Conservation (phyloP, 2,888 invertebrate species). For the Drosophila neutralis region DNA sequence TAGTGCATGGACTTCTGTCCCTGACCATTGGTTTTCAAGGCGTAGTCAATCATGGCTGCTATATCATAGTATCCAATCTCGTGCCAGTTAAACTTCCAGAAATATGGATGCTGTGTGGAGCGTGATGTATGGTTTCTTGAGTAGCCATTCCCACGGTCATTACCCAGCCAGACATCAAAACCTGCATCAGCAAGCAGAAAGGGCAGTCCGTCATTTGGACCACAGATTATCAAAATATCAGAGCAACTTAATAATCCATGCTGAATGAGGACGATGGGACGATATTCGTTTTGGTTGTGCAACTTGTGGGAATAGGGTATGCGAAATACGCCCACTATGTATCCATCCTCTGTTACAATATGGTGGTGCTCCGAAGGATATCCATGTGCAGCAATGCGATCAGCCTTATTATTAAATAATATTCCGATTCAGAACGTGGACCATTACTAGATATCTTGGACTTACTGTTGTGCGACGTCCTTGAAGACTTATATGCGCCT, state of each 20-base stretch:
- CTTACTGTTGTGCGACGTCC: conserved; percentile 56
- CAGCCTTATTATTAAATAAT: conserved; percentile 27
- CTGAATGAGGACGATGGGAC: conserved; percentile 86
- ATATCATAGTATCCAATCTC: conserved; percentile 90
- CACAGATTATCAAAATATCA: conserved; percentile 74
- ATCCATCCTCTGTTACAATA: conserved; percentile 75
- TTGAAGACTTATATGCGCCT: conserved; percentile 51
- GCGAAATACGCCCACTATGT: conserved; percentile 75
- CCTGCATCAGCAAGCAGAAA: conserved; percentile 80
- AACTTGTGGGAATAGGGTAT: conserved; percentile 74
- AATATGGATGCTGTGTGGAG: conserved; percentile 52
- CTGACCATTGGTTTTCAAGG: conserved; percentile 62
- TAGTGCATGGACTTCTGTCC: conserved; percentile 74
- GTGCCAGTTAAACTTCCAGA: conserved; percentile 89
- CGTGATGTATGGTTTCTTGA: conserved; percentile 61
- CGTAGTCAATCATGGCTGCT: conserved; percentile 73
- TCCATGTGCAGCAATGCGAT: conserved; percentile 82
- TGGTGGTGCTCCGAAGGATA: conserved; percentile 89
- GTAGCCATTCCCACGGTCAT: conserved; percentile 76
- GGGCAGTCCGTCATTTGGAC: conserved; percentile 70
- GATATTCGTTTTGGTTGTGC: conserved; percentile 54
- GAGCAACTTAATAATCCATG: conserved; percentile 79
- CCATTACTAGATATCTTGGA: background rate
- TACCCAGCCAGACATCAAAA: conserved; percentile 83
- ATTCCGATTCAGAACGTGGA: background rate